Base-by-base conservation (phyloP, 2,797 vertebrate genomes). In the Macropus fuliginosus region DNA sequence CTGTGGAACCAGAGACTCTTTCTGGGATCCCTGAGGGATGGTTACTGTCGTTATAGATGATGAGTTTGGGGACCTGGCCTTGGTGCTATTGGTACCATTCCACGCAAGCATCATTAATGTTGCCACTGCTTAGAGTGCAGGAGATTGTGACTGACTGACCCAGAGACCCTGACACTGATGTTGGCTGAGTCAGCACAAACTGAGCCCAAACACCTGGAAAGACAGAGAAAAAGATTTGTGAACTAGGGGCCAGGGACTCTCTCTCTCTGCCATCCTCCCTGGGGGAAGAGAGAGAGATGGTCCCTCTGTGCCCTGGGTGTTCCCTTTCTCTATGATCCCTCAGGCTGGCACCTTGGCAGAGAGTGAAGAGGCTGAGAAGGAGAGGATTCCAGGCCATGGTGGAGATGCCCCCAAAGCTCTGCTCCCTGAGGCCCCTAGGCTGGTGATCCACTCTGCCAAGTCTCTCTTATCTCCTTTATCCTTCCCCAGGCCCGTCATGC, bases 41-140 rank as follows among this genome's bases (percentile, higher is more conserved):
- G 5, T 1, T 40, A 8, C 18, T 66, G 0, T 1, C 16, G 4
- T 5, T 0, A n/a, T 16, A 66, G 13, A 34, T 66, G 34, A 6
- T 66, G 34, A 34, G 1, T 34, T 40, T 74, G 66, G 66, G n/a
- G 14, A 14, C 66, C 66, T 74, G 6, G n/a, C 66, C n/a, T n/a
- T 74, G n/a, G 66, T 40, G 66, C 34, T 74, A n/a, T 9, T 21
- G 5, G 66, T 40, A 21, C 34, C 16, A 18, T 0, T 40, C 0
- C n/a, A 74, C 5, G 13, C 0, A 13, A 3, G 14, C 0, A 0
- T 10, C 34, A 0, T 0, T 12, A 62, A 34, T 3, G 57, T 11
- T 31, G 57, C 57, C 57, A 59, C 57, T 59, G 29, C 57, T 62
- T 13, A 11, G 4, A 4, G 29, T 62, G 11, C 57, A 31, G 57